Evolutionary conservation across 2,797 vertebrate species (phyloP), one percentile per base, ranked within the genome.

Genomic region (Tenualosa ilisha): DNA sequence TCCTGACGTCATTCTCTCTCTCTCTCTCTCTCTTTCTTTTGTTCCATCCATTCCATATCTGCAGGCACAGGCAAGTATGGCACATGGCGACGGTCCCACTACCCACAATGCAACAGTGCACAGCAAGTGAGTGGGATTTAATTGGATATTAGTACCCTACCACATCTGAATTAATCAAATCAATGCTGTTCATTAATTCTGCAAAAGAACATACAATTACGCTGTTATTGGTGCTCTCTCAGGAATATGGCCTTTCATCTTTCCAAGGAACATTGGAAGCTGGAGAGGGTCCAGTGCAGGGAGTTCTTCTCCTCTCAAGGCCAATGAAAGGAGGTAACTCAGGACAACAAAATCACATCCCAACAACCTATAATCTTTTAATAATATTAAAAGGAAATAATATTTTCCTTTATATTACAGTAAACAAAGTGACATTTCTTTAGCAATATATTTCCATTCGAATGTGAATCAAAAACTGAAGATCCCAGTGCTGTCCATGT

Each of bases 121-220:
- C 4, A 79, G 72, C 20, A 79, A 79, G 37, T 46, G 72, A 79
- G 72, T 79, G 72, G 72, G 72, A 46, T 93, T 93, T 96, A 96
- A 96, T 95, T 95, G 94, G 94, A 94, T 94, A 95, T 96, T 96
- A 96, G 95, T 94, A 96, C 94, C 95, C 95, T 94, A 90, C 93
- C 89, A 94, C 91, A 94, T 95, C 92, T 94, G 93, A 95, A 95
- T 95, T 96, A 94, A 95, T 96, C 94, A 95, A 95, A 96, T 95
- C 93, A 95, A 94, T 94, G 94, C 89, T 92, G 94, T 94, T 94
- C 95, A 96, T 96, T 96, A 94, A 96, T 96, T 96, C 95, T 94
- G 94, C 91, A 92, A 92, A 96, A 95, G 96, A 96, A 96, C 96
- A 96, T 96, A 95, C 95, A 95, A 96, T 96, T 96, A 96, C 94